These are phyloP conservation scores for Trachymyrmex septentrionalis DNA, from an alignment of 1,140 invertebrate genomes.

Conservation along the genomic window DNA sequence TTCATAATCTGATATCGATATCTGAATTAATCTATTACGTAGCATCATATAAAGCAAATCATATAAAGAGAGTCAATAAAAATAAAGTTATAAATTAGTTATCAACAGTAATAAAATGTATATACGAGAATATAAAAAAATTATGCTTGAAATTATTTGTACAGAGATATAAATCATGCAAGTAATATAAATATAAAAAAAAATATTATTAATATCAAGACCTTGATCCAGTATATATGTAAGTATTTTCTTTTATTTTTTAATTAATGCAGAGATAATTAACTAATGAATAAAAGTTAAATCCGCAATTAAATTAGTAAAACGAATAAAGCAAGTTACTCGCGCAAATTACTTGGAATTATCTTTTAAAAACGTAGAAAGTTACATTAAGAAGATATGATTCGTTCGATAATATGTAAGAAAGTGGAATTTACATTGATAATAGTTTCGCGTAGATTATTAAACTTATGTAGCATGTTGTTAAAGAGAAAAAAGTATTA, in stretches of 20 bases:
- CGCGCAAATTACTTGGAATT: not conserved
- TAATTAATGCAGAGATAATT: not conserved
- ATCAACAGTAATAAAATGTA: not conserved
- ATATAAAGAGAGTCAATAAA: not conserved
- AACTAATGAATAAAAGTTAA: not conserved
- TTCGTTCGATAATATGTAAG: constrained; percentile 2
- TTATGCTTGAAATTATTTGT: constrained; percentile 18
- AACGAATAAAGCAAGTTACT: constrained; percentile 21
- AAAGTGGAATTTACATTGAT: not conserved
- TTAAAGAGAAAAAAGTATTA: not conserved
- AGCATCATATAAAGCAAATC: too few species aligned
- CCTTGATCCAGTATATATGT: not conserved
- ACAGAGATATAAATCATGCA: not conserved
- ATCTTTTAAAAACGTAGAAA: constrained; percentile 11
- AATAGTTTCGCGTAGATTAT: not conserved
- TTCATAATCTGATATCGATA: not conserved
- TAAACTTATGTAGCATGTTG: not conserved
- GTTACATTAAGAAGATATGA: not conserved
- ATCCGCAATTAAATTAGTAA: constrained; percentile 33
- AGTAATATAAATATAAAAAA: not conserved
- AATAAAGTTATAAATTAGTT: not conserved
- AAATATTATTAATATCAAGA: not conserved
- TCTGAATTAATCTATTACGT: constrained; percentile 31
- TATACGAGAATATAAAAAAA: not conserved
- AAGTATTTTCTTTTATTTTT: not conserved